Base-by-base conservation (phyloP, 1,140 invertebrate species). In the Solenopsis invicta region DNA sequence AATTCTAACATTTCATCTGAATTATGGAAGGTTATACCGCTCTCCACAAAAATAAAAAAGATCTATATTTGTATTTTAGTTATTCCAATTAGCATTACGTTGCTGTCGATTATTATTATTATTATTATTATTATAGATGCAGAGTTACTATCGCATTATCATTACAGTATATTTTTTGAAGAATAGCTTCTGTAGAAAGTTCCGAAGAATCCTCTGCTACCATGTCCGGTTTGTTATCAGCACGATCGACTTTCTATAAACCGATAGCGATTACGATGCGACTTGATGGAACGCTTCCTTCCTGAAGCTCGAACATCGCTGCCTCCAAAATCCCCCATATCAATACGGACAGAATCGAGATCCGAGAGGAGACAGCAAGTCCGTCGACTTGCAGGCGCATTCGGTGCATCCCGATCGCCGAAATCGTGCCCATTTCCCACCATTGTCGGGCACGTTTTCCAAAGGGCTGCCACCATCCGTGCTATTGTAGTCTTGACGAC, bases 401-500 rank as follows among this genome's bases (percentile, higher is more conserved):
- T 75, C 81, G 67, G 37, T 84, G 59, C 67, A 85, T 77, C 66
- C 64, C 52, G 61, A 69, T 50, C 54, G 41, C 50, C 52, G 34
- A 85, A 87, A 85, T 87, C 86, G 72, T 56, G 62, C 21, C 59
- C 80, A 54, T 84, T 34, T 82, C 62, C 24, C 37, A 54, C 80
- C 71, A 90, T 91, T 91, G 90, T 90, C 86, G 81, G 24, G 24
- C 50, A 75, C 87, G 81, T 92, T 92, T 90, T 90, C 84, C 85
- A 75, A 72, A 81, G 75, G 62, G 67, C 62, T 12, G 18, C 62
- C 85, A 54, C 77, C 67, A 48, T 18, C 45, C 77, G 34, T 45
- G 66, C 90, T 66, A 92, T 92, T 92, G 90, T 92, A 85, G 66
- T 81, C 52, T 76, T 37, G 37, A 61, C 87, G 87, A 92, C 91